These are phyloP conservation scores for Creontiades dilutus DNA, from an alignment of 2,888 invertebrate species.

Conservation along the genomic window DNA sequence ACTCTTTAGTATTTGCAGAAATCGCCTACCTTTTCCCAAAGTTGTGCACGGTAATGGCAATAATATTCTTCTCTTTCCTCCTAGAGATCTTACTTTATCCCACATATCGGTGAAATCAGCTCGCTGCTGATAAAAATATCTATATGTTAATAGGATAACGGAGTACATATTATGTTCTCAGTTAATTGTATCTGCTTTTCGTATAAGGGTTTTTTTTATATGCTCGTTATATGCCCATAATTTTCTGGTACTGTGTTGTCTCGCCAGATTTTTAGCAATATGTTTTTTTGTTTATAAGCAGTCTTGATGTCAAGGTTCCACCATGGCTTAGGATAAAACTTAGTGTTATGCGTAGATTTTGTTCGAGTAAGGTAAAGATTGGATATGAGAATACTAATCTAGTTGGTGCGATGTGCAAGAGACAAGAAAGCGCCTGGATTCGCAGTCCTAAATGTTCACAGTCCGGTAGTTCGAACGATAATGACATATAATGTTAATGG, in stretches of 20 bases:
- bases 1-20: background rate
- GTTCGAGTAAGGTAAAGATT: too few relatives aligned
- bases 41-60: background rate
- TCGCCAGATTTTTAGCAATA: background rate
- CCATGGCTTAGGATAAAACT: background rate
- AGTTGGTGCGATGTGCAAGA: too few relatives aligned
- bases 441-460: too few relatives aligned
- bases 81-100: background rate
- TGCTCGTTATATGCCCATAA: background rate
- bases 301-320: background rate
- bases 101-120: slow-evolving; percentile 1
- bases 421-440: too few relatives aligned
- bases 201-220: background rate
- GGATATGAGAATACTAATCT: too few relatives aligned
- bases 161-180: too few relatives aligned
- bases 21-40: background rate
- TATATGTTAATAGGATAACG: too few relatives aligned
- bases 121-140: background rate
- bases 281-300: slow-evolving; percentile 12
- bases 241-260: background rate
- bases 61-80: background rate
- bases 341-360: background rate
- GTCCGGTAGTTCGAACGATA: too few relatives aligned
- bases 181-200: background rate
- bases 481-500: too few relatives aligned